Percentiles rank a stretch among this genome's conserved stretches.
Evolutionary conservation across 2,888 invertebrate genomes (phyloP).

Genomic region (Eurytoma californica): DNA sequence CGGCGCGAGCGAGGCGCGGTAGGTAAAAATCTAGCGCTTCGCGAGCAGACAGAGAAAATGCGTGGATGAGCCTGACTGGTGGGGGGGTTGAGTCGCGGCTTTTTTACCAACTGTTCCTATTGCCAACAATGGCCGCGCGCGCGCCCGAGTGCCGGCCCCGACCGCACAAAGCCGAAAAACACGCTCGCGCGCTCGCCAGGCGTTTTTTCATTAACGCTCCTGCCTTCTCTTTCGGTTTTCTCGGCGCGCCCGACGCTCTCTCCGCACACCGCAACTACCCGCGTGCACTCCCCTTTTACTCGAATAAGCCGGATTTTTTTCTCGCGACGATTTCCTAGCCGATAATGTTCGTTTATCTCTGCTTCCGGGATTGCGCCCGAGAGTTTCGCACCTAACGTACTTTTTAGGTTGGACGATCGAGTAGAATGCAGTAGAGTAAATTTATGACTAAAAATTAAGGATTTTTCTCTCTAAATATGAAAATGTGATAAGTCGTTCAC

Average conservation of each 20-base stretch:
- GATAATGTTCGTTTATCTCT: slow-evolving; percentile 36
- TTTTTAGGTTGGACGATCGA: too few species aligned
- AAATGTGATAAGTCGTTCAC: too few species aligned
- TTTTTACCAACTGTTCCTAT: slow-evolving; percentile 68
- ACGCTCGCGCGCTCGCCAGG: slow-evolving; percentile 9
- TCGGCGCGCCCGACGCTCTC: background rate
- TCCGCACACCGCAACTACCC: too few species aligned
- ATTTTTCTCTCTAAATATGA: too few species aligned
- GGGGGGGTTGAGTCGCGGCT: background rate
- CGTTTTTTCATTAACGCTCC: slow-evolving; percentile 50
- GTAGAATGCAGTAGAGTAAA: too few species aligned
- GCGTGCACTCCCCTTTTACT: background rate
- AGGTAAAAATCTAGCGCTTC: slow-evolving; percentile 6
- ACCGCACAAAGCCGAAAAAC: slow-evolving; percentile 46
- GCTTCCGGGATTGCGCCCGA: too few species aligned
- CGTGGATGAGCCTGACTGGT: background rate
- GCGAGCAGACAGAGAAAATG: slow-evolving; percentile 17
- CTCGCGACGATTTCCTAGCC: slow-evolving; percentile 59
- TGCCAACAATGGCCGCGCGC: slow-evolving; percentile 64
- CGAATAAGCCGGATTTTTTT: slow-evolving; percentile 57
- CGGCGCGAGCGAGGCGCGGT: background rate
- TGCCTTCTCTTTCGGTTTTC: slow-evolving; percentile 22
- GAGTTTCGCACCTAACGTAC: background rate
- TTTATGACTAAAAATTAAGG: too few species aligned
- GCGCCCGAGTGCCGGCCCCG: slow-evolving; percentile 40